phyloP scores from a whole-genome alignment of 37 sponge, comb jelly and placozoan genomes.

The Beroe forskalii region DNA sequence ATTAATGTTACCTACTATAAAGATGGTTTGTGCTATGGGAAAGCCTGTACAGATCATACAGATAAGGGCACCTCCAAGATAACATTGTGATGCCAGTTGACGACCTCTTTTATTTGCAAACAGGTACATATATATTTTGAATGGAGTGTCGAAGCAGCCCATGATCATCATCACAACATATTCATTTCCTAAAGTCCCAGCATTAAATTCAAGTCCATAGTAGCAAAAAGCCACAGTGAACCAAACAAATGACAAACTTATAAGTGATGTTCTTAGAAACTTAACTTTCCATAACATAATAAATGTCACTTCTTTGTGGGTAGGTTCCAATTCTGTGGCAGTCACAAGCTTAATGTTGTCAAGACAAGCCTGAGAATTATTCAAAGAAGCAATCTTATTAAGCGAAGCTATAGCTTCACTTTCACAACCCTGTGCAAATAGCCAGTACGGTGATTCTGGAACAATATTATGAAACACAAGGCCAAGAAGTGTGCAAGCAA shows the following conservation, averaged over 20 bases:
- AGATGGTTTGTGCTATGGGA: not conserved
- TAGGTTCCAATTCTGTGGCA: not conserved
- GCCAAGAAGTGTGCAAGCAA: not conserved
- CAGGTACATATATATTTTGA: slow-evolving; percentile 7
- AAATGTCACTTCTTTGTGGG: not conserved
- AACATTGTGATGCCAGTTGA: not conserved
- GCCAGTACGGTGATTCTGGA: slow-evolving; percentile 52
- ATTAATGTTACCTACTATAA: not conserved
- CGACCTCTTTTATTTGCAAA: slow-evolving; percentile 2
- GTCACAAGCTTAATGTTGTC: slow-evolving; percentile 13
- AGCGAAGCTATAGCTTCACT: not conserved
- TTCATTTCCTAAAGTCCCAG: slow-evolving; percentile 34
- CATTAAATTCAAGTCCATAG: slow-evolving; percentile 63
- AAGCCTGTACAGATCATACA: not conserved
- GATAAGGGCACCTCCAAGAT: not conserved
- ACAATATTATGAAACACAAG: not conserved
- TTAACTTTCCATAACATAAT: not conserved
- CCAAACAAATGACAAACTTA: slow-evolving; percentile 17
- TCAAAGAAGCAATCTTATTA: not conserved
- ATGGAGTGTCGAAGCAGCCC: slow-evolving; percentile 50
- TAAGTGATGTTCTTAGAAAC: not conserved
- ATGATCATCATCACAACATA: slow-evolving; percentile 43
- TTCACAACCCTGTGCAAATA: slow-evolving; percentile 23
- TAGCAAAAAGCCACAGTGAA: slow-evolving; percentile 41
- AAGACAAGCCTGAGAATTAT: not conserved